Percentiles rank a stretch among this genome's conserved stretches.
These are phyloP conservation scores for Cavia porcellus DNA, from an alignment of 2,113 vertebrate genomes.

Conservation along the genomic window DNA sequence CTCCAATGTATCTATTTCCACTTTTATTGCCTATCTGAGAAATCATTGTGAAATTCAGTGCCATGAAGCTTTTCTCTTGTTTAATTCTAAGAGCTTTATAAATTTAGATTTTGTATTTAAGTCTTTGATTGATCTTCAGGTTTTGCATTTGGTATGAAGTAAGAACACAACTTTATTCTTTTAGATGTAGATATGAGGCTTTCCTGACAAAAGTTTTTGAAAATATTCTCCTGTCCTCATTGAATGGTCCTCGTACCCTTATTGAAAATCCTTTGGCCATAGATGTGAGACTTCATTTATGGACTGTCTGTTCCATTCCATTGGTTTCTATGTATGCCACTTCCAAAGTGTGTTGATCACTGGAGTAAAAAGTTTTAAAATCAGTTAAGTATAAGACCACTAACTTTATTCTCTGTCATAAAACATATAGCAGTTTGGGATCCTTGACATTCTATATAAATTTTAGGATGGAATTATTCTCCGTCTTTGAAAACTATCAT, in stretches of 20 bases:
- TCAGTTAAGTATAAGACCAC: not conserved
- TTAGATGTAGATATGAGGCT: not conserved
- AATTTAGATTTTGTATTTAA: not conserved
- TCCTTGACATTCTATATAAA: not conserved
- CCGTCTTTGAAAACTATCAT: not conserved
- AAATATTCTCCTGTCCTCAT: not conserved
- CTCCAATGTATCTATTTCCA: not conserved
- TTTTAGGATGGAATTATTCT: slow-evolving; percentile 9
- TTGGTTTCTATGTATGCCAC: not conserved
- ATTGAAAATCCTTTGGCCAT: not conserved
- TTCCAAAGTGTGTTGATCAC: not conserved
- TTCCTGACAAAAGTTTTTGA: not conserved
- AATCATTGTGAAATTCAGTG: not conserved
- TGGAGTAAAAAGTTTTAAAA: not conserved
- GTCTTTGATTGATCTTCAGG: not conserved
- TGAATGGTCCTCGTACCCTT: not conserved
- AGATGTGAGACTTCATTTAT: not conserved
- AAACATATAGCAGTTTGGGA: not conserved
- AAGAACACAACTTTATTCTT: slow-evolving; percentile 32
- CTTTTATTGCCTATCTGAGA: not conserved
- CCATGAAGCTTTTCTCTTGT: not conserved
- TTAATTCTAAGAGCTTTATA: slow-evolving; percentile 22
- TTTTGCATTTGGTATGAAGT: not conserved
- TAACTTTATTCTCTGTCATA: not conserved
- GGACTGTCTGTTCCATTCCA: not conserved